Conservation (phyloP, 2,888 invertebrate species). For the Drosophila phalerata region DNA sequence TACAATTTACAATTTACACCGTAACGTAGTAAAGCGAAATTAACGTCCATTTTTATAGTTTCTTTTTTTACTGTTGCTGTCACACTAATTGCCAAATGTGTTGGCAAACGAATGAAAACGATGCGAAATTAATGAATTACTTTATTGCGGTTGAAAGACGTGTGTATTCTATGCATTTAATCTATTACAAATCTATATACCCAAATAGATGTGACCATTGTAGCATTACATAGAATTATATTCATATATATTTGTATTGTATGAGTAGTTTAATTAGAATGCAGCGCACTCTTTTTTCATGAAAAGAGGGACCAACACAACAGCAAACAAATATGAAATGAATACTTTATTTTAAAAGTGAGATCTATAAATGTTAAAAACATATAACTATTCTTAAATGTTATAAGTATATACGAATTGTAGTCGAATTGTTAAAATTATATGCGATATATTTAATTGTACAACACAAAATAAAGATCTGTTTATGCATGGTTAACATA, state of each 20-base stretch:
- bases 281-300: conserved; percentile 78
- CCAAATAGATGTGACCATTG: conserved; percentile 68
- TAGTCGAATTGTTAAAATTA: conserved; percentile 67
- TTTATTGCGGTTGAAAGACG: conserved; percentile 62
- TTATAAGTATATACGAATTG: conserved; percentile 52
- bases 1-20: conserved; percentile 25
- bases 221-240: conserved; percentile 35
- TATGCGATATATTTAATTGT: conserved; percentile 62
- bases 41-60: conserved; percentile 71
- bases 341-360: conserved; percentile 75
- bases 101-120: conserved; percentile 32
- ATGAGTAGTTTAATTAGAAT: conserved; percentile 65
- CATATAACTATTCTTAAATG: conserved; percentile 41
- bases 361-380: conserved; percentile 70
- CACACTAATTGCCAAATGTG: conserved; percentile 64
- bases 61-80: conserved; percentile 45
- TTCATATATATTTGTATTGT: conserved; percentile 47
- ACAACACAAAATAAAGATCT: conserved; percentile 65
- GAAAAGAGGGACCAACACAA: conserved; percentile 77
- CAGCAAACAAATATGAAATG: conserved; percentile 56
- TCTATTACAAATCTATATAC: conserved; percentile 61
- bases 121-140: conserved; percentile 64
- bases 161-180: conserved; percentile 68
- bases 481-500: conserved; percentile 64
- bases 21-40: conserved; percentile 50